These are phyloP conservation scores for Neria commutata DNA, from an alignment of 2,888 invertebrate species.

Conservation along the genomic window DNA sequence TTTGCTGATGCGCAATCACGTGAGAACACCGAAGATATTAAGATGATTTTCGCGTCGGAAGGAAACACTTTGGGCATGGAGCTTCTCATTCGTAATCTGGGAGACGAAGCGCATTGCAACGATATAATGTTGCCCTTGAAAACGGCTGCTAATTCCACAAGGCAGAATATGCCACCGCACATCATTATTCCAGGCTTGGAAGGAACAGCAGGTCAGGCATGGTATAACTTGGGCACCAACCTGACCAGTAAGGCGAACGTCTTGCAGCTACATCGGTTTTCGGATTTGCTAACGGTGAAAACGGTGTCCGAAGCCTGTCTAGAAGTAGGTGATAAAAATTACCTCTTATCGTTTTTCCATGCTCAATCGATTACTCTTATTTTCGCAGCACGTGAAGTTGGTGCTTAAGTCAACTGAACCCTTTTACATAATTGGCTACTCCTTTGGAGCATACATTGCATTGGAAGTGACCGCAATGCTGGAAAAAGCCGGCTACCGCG, in stretches of 20 bases:
- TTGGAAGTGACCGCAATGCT: constrained; percentile 77
- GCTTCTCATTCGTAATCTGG: constrained; percentile 68
- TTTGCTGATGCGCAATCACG: constrained; percentile 45
- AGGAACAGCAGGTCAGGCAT: constrained; percentile 65
- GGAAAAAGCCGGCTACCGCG: constrained; percentile 70
- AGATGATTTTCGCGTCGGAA: constrained; percentile 53
- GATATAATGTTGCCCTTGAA: constrained; percentile 66
- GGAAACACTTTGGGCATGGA: constrained; percentile 63
- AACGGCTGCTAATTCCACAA: constrained; percentile 51
- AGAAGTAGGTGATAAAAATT: constrained; percentile 41
- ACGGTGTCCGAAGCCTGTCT: constrained; percentile 47
- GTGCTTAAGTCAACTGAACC: constrained; percentile 66
- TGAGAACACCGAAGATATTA: constrained; percentile 47
- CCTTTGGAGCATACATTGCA: constrained; percentile 81
- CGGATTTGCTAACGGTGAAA: constrained; percentile 40
- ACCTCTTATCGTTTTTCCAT: too few relatives aligned
- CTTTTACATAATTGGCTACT: constrained; percentile 85
- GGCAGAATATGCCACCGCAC: constrained; percentile 40
- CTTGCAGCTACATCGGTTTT: constrained; percentile 53
- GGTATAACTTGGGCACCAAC: constrained; percentile 52
- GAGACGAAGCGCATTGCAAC: constrained; percentile 66
- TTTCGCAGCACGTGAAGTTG: constrained; percentile 67
- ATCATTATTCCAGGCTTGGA: constrained; percentile 73
- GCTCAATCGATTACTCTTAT: neutral
- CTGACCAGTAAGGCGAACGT: constrained; percentile 46